Evolutionary conservation across 2,888 invertebrate species (phyloP), one percentile per base, ranked within the genome.

Genomic region (Philonicus albiceps): DNA sequence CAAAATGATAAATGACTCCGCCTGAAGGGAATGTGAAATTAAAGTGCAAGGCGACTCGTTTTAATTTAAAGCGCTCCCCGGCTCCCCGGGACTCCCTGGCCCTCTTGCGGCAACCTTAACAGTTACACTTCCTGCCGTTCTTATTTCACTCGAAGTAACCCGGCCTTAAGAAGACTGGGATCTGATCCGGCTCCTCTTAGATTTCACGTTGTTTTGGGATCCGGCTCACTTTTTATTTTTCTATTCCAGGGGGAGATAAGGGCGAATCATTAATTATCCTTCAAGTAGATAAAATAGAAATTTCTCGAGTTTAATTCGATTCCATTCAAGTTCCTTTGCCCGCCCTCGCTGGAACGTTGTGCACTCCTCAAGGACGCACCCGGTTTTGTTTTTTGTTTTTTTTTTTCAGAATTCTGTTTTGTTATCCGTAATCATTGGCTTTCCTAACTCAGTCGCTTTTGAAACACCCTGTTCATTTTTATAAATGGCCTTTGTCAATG

Each of bases 231-330:
- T 76, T 86, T 76, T 86, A 55, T 78, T 86, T 72, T 78, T 78
- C 76, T 78, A 74, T 85, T 53, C 53, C 34, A 74, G 64, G 87
- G 87, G 88, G 88, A 89, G 89, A 89, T 89, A 88, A 89, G 88
- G 87, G 88, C 87, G 88, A 88, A 88, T 89, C 89, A 89, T 89
- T 89, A 89, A 89, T 89, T 89, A 89, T 89, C 88, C 88, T 84
- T 86, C 86, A 87, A 88, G 86, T 87, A 88, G 88, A 88, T 89
- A 88, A 88, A 89, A 88, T 88, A 88, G 87, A 87, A 87, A 87
- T 88, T 88, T 87, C 76, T 86, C 85, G 30, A 55, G 49, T 55
- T 85, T 85, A 76, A 85, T 85, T 75, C 85, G 55, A 85, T 85
- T 85, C 76, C n/a, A 85, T 85, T 85, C 76, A 85, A 34, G 53